Evolutionary conservation across 2,797 vertebrate species (phyloP).

Genomic region (Labroides dimidiatus): DNA sequence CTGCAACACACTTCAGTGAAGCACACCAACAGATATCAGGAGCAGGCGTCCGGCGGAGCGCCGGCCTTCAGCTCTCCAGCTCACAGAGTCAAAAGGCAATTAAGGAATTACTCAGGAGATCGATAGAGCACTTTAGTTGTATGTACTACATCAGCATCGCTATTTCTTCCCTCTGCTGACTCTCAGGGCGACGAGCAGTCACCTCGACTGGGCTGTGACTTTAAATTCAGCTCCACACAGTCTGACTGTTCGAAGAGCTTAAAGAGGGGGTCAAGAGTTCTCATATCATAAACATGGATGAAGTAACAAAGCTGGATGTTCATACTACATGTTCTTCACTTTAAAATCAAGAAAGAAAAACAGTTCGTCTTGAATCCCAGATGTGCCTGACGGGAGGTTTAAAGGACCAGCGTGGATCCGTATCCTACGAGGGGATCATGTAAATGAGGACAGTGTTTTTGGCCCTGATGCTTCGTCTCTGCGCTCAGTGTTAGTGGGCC

Average conservation of each 20-base stretch:
- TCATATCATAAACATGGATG: no score
- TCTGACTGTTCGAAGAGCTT: neutral
- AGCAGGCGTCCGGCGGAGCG: neutral
- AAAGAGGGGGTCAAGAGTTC: no score
- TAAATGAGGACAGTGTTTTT: conserved; percentile 51
- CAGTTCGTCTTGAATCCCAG: no score
- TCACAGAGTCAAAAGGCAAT: conserved; percentile 40
- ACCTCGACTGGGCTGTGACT: neutral
- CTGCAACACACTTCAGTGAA: no score
- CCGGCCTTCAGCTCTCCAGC: conserved; percentile 8
- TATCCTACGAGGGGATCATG: conserved; percentile 1
- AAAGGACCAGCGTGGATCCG: neutral
- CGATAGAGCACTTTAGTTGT: conserved; percentile 53
- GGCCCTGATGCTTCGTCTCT: conserved; percentile 21
- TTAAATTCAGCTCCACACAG: conserved; percentile 12
- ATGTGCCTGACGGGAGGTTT: neutral
- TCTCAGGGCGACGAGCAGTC: neutral
- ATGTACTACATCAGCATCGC: conserved; percentile 38
- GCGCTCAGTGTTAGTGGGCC: conserved; percentile 22
- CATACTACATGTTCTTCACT: no score
- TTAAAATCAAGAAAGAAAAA: no score
- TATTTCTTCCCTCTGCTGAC: conserved; percentile 48
- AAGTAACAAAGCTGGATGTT: no score
- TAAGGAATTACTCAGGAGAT: conserved; percentile 59
- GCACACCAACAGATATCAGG: neutral